These are phyloP conservation scores for Formica selysi DNA, from an alignment of 1,140 invertebrate species.

Conservation along the genomic window DNA sequence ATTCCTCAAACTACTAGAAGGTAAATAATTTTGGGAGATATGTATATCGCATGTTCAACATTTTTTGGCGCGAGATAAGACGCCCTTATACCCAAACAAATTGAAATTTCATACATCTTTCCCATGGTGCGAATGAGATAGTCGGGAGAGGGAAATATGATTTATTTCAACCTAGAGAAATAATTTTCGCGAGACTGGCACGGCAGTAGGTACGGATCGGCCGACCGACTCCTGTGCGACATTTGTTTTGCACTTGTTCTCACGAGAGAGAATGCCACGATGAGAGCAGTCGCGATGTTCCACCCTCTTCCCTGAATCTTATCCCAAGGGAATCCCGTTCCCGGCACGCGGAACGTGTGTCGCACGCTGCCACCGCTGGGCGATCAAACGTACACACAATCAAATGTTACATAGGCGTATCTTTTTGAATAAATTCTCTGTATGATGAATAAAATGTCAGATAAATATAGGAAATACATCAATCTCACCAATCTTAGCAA, in stretches of 20 bases:
- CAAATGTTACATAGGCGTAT: conserved; percentile 69
- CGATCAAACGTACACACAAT: conserved; percentile 39
- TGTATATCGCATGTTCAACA: not conserved
- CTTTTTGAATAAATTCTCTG: conserved; percentile 23
- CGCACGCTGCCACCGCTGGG: conserved; percentile 72
- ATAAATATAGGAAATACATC: not conserved
- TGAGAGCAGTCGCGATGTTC: conserved; percentile 69
- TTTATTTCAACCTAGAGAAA: conserved; percentile 68
- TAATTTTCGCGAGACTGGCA: conserved; percentile 62
- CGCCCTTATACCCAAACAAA: conserved; percentile 6
- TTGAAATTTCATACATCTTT: conserved; percentile 41
- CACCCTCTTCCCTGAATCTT: conserved; percentile 77
- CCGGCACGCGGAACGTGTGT: conserved; percentile 75
- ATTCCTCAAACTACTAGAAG: not conserved
- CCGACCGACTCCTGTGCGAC: conserved; percentile 78
- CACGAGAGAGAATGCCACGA: conserved; percentile 77
- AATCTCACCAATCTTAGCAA: not conserved
- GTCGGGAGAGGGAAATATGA: conserved; percentile 53
- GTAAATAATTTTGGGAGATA: not conserved
- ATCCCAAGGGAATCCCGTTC: conserved; percentile 77
- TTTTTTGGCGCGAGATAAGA: not conserved
- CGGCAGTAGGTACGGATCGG: conserved; percentile 32
- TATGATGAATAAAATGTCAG: conserved; percentile 3
- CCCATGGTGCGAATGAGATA: not conserved
- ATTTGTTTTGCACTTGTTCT: conserved; percentile 85